Base-by-base conservation (phyloP, 2,113 vertebrate genomes). In the Gallinago paraguaiae region DNA sequence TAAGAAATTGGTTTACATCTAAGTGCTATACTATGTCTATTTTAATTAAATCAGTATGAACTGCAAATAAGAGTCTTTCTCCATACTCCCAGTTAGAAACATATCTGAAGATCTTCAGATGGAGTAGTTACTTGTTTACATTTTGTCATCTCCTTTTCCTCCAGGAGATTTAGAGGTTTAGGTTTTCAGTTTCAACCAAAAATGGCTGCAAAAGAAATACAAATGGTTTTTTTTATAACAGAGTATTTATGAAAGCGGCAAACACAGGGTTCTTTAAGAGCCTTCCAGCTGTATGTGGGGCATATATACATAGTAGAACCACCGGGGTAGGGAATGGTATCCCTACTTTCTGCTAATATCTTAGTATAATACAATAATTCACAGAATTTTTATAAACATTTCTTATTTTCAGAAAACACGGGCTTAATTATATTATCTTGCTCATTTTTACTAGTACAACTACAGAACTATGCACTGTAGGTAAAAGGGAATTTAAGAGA, bases 31-130 rank as follows among this genome's bases (percentile, higher is more conserved):
- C 20, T 75, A 2, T 25, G n/a, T 61, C 30, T 57, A 0, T 39
- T 85, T 45, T 94, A 83, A 90, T 92, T 94, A 90, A 88, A 80
- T 74, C 79, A 74, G 17, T 35, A 41, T 48, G 71, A 70, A 27
- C 51, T 90, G 45, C 59, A 83, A 70, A 59, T 74, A 7, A 28
- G 37, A 53, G 39, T 57, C 31, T 48, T 51, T 80, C 25, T 50
- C 59, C 41, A 6, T 46, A 5, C 17, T 77, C 24, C 8, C 12
- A 15, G 17, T 3, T 81, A 43, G 64, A 84, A 91, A 39, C 80
- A 2, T 84, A 88, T 74, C 75, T 86, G n/a, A 86, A 88, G 51
- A 74, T 70, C 83, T 86, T 90, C 59, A 88, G 28, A 31, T 56
- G 22, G 15, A 60, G 27, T 30, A 51, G 19, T 61, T 78, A 33